Conservation (phyloP, 2,113 vertebrate species). For the Chaetodon trifascialis region DNA sequence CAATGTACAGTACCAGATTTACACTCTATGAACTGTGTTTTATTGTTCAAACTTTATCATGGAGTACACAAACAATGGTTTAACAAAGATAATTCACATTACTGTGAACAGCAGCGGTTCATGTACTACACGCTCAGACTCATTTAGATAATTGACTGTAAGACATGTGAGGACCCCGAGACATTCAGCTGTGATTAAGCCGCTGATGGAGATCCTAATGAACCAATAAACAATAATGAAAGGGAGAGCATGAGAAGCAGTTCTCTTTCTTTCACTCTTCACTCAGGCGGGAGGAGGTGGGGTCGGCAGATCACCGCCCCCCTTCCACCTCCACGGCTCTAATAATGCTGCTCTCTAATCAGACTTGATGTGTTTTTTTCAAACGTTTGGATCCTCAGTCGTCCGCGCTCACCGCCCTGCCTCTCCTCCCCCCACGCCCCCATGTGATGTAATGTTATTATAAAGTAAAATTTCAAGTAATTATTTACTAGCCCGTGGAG, state of each 20-base stretch:
- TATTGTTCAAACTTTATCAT: background rate
- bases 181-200: slow-evolving; percentile 21
- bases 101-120: background rate
- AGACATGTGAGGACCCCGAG: background rate
- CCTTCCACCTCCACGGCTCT: background rate
- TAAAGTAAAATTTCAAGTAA: slow-evolving; percentile 59
- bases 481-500: slow-evolving; percentile 54
- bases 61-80: too few relatives aligned
- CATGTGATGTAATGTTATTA: slow-evolving; percentile 55
- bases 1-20: slow-evolving; percentile 84
- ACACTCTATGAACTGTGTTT: background rate
- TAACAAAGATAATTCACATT: too few relatives aligned
- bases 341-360: slow-evolving; percentile 56
- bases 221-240: slow-evolving; percentile 26
- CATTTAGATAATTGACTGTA: slow-evolving; percentile 23
- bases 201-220: slow-evolving; percentile 27
- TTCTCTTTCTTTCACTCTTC: slow-evolving; percentile 15
- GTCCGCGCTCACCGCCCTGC: background rate
- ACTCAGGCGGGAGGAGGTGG: slow-evolving; percentile 42
- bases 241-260: slow-evolving; percentile 9
- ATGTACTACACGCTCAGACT: background rate
- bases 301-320: background rate
- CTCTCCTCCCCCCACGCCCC: background rate
- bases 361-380: slow-evolving; percentile 43
- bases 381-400: slow-evolving; percentile 1